Evolutionary conservation across 2,888 invertebrate genomes (phyloP).

Genomic region (Drosophila multiciliata): DNA sequence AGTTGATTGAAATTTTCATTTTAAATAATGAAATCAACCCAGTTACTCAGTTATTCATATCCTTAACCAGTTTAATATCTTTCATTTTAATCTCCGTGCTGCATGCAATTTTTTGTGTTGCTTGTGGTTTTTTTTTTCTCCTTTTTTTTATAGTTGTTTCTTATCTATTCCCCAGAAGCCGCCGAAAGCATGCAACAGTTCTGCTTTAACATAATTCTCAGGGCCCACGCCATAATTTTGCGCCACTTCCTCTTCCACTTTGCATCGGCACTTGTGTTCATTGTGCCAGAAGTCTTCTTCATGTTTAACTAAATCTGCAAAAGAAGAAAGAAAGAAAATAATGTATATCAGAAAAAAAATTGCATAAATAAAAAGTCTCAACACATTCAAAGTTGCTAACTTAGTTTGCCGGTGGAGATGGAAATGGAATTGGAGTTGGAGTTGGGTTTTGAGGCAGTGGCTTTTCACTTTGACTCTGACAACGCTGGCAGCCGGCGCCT

Average conservation of each 20-base stretch:
- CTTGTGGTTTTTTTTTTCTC: not conserved
- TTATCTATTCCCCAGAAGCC: constrained; percentile 14
- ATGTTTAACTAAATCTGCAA: constrained; percentile 29
- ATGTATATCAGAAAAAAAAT: constrained; percentile 2
- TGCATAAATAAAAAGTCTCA: constrained; percentile 31
- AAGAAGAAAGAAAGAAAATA: constrained; percentile 1
- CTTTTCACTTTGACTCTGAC: constrained; percentile 12
- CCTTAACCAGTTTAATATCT: constrained; percentile 61
- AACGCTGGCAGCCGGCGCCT: constrained; percentile 30
- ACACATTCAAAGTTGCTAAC: constrained; percentile 7
- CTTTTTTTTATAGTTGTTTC: not conserved
- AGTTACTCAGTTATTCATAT: constrained; percentile 15
- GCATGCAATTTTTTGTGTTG: constrained; percentile 10
- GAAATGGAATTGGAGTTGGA: not conserved
- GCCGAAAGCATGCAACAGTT: constrained; percentile 65
- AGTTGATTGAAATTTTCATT: constrained; percentile 63
- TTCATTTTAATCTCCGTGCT: constrained; percentile 32
- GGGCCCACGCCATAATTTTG: not conserved
- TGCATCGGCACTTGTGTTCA: constrained; percentile 37
- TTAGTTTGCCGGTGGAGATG: not conserved
- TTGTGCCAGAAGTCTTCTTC: constrained; percentile 45
- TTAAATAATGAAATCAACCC: constrained; percentile 25
- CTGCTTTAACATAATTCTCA: constrained; percentile 2
- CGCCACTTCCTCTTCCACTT: not conserved
- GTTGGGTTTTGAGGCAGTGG: not conserved